Base-by-base conservation (phyloP, 2,113 vertebrate genomes). In the Rousettus leschenaultii region DNA sequence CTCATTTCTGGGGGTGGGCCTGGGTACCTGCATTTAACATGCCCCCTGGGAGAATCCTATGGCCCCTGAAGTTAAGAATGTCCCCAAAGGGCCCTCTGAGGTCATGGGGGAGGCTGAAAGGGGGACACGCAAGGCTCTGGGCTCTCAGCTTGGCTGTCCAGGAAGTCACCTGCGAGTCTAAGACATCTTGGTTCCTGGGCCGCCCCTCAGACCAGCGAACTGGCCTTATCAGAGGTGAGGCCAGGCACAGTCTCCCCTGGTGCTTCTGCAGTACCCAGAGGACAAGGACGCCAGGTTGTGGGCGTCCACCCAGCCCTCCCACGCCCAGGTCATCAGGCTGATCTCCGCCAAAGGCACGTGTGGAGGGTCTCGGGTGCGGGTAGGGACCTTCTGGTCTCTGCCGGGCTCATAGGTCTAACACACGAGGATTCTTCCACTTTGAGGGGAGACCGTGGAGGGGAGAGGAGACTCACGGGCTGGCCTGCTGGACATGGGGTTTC, bases 381-480 rank as follows among this genome's bases (percentile, higher is more conserved):
- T 3, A 24, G 40, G 71, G 35, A 78, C 8, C 35, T 26, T 51
- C 71, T 57, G 24, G 30, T 33, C 51, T 53, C 45, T 19, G 4
- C 28, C 71, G 85, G 71, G 8, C 4, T 61, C 8, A 4, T 5
- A 5, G 59, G 15, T 26, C 9, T 9, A 24, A 21, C 0, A 28
- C 35, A 18, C 35, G 40, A n/a, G 59, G 53, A 18, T n/a, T 40
- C 77, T 57, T 21, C 45, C 48, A 14, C 40, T 40, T 26, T 22
- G 80, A 33, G 38, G 85, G 30, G 19, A 33, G 38, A 66, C 48
- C 15, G n/a, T 0, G 15, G 66, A 6, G 65, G 7, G 18, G 57
- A 43, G 14, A 14, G 45, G 82, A 63, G 19, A 22, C 28, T 53
- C 16, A 5, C 0, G 7, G 6, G 33, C 1, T 0, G 0, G 45